Evolutionary conservation across 1,140 invertebrate genomes (phyloP).

Genomic region (Drusus annulatus): DNA sequence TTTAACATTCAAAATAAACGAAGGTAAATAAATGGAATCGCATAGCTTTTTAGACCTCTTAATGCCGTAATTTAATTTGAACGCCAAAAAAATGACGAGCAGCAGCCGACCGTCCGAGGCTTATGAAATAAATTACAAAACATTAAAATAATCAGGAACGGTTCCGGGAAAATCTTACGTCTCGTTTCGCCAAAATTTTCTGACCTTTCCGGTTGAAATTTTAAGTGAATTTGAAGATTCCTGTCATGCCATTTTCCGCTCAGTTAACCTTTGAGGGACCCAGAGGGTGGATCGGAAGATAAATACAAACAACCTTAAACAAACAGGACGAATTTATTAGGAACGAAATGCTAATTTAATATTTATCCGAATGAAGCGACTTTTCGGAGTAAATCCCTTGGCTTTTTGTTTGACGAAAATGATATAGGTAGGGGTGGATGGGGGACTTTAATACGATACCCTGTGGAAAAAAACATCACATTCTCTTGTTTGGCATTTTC

Average conservation of each 20-base stretch:
- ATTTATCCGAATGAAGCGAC: neutral
- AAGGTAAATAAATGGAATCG: too few relatives aligned
- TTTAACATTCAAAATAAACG: too few relatives aligned
- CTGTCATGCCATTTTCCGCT: conserved; percentile 26
- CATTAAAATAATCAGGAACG: conserved; percentile 53
- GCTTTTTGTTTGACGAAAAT: neutral
- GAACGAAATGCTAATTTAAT: conserved; percentile 11
- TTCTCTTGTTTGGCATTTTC: too few relatives aligned
- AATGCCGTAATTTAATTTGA: neutral
- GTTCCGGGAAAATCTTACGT: conserved; percentile 44
- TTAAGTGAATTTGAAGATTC: conserved; percentile 36
- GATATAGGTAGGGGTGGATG: neutral
- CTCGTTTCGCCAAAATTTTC: conserved; percentile 49
- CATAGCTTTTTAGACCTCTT: too few relatives aligned
- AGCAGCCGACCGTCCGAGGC: neutral
- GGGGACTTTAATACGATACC: neutral
- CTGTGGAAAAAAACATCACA: too few relatives aligned
- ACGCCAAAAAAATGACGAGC: conserved; percentile 44
- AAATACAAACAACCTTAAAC: conserved; percentile 24
- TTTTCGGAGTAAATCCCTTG: neutral
- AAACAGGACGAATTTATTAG: conserved; percentile 20
- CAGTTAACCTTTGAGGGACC: conserved; percentile 2
- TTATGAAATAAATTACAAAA: conserved; percentile 55
- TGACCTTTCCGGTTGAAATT: conserved; percentile 35
- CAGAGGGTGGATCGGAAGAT: conserved; percentile 14